phyloP scores from a whole-genome alignment of 2,797 vertebrate genomes.

The Takifugu ocellatus region DNA sequence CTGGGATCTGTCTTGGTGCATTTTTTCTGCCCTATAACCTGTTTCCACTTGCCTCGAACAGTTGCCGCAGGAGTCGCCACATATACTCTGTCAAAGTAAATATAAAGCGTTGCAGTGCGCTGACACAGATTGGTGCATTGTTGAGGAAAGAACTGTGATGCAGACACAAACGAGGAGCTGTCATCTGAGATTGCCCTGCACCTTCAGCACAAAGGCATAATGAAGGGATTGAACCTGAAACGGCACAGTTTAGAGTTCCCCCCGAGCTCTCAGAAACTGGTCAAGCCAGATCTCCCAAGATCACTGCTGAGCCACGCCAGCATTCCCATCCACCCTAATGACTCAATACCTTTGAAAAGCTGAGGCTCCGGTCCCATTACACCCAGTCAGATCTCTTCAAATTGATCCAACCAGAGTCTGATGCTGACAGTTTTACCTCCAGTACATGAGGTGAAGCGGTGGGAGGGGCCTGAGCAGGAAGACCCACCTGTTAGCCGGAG shows the following conservation, averaged over 20 bases:
- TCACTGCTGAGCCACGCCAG: slow-evolving; percentile 20
- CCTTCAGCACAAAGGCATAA: slow-evolving; percentile 3
- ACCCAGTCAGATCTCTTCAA: slow-evolving; percentile 11
- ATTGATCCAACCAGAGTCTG: slow-evolving; percentile 20
- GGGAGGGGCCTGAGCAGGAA: slow-evolving; percentile 52
- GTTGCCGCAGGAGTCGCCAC: slow-evolving; percentile 8
- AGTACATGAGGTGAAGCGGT: slow-evolving; percentile 9
- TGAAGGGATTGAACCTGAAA: slow-evolving; percentile 16
- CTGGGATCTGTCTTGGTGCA: neutral
- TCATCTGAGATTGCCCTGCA: slow-evolving; percentile 7
- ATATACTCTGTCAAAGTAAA: slow-evolving; percentile 5
- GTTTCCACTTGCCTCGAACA: slow-evolving; percentile 36
- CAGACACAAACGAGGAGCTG: neutral
- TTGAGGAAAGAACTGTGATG: no score
- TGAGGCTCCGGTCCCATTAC: slow-evolving; percentile 18
- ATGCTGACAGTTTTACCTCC: slow-evolving; percentile 19
- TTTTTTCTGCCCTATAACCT: slow-evolving; percentile 12
- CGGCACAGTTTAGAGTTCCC: slow-evolving; percentile 33
- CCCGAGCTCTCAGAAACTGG: slow-evolving; percentile 37
- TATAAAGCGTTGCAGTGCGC: neutral
- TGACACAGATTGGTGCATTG: neutral
- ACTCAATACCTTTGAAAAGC: slow-evolving; percentile 32
- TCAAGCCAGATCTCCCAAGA: slow-evolving; percentile 44
- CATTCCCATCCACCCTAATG: slow-evolving; percentile 47
- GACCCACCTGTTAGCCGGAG: slow-evolving; percentile 45